A percentile compares a stretch with the other conserved stretches of the same genome.
Conservation (phyloP, 2,113 vertebrate genomes). For the Lethenteron reissneri region DNA sequence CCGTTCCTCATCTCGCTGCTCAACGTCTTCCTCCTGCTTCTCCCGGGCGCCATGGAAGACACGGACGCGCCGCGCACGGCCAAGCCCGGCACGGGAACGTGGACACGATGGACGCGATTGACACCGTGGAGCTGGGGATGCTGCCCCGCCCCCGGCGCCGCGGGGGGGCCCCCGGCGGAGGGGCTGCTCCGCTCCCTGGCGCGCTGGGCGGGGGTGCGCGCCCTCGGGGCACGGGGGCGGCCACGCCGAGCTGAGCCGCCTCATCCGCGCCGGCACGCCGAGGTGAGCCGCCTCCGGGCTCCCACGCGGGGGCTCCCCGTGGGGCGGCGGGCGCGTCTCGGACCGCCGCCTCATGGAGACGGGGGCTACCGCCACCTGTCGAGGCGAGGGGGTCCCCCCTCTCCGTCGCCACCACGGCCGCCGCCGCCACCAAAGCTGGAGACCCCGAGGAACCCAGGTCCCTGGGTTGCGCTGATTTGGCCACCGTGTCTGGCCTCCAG, state of each 20-base stretch:
- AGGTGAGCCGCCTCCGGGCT: background rate
- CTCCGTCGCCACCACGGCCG: no score
- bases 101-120: no score
- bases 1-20: conserved; percentile 1
- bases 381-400: no score
- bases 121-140: no score
- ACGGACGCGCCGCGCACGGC: no score
- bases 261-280: background rate
- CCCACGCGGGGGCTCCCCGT: background rate
- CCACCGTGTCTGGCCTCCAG: conserved; percentile 19
- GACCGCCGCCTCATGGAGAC: background rate
- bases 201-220: background rate
- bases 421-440: background rate
- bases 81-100: no score
- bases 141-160: background rate
- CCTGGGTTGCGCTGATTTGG: conserved; percentile 32
- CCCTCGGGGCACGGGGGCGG: background rate
- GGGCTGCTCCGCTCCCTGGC: background rate
- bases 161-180: background rate
- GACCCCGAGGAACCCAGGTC: conserved; percentile 7
- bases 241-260: background rate
- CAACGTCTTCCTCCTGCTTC: background rate
- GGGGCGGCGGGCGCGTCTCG: background rate
- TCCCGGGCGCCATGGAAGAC: no score
- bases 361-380: background rate